A percentile compares a stretch with the other conserved stretches of the same genome.
Conservation (phyloP, 2,797 vertebrate species). For the Sebastes matsubarae region DNA sequence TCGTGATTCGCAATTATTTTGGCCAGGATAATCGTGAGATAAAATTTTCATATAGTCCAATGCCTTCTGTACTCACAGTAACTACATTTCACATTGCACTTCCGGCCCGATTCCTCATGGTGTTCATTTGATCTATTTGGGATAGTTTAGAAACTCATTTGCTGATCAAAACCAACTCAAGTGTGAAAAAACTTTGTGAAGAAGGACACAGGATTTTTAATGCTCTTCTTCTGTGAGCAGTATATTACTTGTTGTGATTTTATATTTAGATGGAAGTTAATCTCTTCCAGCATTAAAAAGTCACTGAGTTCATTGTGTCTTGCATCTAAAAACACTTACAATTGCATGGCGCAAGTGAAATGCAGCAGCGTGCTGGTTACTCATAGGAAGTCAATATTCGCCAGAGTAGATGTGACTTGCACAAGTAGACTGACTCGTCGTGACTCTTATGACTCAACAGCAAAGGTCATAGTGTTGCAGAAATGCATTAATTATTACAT, state of each 20-base stretch:
- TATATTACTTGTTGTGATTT: neutral
- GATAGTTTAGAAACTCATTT: neutral
- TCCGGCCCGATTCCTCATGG: neutral
- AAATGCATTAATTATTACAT: neutral
- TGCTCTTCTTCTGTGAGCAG: neutral
- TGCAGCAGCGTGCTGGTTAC: neutral
- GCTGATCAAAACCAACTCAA: neutral
- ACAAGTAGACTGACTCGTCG: slow-evolving; percentile 8
- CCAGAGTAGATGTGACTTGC: neutral
- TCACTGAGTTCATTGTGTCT: neutral
- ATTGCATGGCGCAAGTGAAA: neutral
- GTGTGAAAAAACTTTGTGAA: neutral
- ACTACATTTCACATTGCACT: neutral
- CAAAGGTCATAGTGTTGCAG: neutral
- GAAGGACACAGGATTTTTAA: neutral
- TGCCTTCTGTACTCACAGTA: neutral
- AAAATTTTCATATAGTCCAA: too few relatives aligned
- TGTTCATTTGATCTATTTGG: neutral
- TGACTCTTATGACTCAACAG: neutral
- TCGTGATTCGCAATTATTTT: too few relatives aligned
- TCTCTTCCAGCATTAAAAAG: neutral
- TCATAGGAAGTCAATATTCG: neutral
- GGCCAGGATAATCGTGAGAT: too few relatives aligned
- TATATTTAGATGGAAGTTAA: neutral
- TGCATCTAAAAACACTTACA: neutral